Evolutionary conservation across 2,113 vertebrate genomes (phyloP).

Genomic region (Erythrocercus mccallii): DNA sequence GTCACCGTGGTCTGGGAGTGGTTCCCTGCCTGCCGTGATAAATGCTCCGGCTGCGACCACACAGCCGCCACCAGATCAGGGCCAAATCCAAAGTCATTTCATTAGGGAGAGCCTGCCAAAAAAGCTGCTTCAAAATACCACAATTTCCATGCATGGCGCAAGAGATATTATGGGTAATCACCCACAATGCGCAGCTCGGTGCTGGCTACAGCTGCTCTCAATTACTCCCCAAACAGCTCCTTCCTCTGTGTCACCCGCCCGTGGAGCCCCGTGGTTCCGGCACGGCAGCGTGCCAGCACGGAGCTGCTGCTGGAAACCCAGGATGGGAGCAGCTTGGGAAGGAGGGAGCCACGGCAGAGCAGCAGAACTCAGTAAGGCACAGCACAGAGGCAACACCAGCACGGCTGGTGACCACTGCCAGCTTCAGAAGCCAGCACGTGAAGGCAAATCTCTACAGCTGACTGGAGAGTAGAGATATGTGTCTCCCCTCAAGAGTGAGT

Average conservation of each 20-base stretch:
- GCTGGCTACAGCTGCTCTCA: conserved; percentile 72
- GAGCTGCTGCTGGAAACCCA: neutral
- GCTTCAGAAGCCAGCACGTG: rapidly evolving
- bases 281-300: rapidly evolving
- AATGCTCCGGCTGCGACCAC: neutral
- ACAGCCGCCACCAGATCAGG: conserved; percentile 20
- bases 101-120: conserved; percentile 72
- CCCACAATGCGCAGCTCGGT: conserved; percentile 65
- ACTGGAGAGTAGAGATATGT: rapidly evolving
- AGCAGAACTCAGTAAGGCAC: rapidly evolving
- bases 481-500: rapidly evolving
- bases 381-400: rapidly evolving
- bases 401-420: rapidly evolving
- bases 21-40: neutral
- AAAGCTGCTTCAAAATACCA: conserved; percentile 53
- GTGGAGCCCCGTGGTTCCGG: neutral
- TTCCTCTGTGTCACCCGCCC: conserved; percentile 59
- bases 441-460: neutral
- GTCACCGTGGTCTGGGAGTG: rapidly evolving
- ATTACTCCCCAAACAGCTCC: conserved; percentile 67
- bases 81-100: conserved; percentile 68
- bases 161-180: conserved; percentile 71
- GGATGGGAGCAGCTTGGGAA: neutral
- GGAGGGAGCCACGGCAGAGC: rapidly evolving
- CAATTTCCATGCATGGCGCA: conserved; percentile 65